phyloP scores from a whole-genome alignment of 2,888 invertebrate species.

The Loripinus fragilis region DNA sequence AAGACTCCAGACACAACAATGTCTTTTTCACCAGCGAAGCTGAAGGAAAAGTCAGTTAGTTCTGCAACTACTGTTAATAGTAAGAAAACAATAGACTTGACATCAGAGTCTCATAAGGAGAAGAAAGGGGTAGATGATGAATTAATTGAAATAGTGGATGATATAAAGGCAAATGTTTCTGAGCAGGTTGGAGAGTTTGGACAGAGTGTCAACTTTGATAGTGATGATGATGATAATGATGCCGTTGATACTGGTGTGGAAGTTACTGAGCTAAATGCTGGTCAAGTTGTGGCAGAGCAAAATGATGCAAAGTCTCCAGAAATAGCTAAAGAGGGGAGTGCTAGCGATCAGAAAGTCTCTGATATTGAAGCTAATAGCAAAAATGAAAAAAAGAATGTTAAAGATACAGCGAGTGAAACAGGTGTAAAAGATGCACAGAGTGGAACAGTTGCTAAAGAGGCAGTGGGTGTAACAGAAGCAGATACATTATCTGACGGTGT shows the following conservation, averaged over 20 bases:
- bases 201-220: slow-evolving; percentile 49
- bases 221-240: slow-evolving; percentile 41
- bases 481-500: no score
- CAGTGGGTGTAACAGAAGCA: no score
- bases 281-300: no score
- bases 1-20: not conserved
- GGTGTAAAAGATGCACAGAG: no score
- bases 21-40: not conserved
- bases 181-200: slow-evolving; percentile 34
- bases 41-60: not conserved
- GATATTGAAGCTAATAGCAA: not conserved
- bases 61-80: no score
- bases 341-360: not conserved
- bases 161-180: not conserved
- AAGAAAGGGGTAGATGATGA: not conserved
- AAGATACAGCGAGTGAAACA: not conserved
- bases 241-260: no score
- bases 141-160: not conserved
- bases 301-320: no score
- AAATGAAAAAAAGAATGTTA: slow-evolving; percentile 15
- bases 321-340: no score
- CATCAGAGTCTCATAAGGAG: not conserved
- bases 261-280: no score
- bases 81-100: no score
- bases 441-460: no score